phyloP scores from a whole-genome alignment of 2,797 vertebrate species.

The Picus viridis region DNA sequence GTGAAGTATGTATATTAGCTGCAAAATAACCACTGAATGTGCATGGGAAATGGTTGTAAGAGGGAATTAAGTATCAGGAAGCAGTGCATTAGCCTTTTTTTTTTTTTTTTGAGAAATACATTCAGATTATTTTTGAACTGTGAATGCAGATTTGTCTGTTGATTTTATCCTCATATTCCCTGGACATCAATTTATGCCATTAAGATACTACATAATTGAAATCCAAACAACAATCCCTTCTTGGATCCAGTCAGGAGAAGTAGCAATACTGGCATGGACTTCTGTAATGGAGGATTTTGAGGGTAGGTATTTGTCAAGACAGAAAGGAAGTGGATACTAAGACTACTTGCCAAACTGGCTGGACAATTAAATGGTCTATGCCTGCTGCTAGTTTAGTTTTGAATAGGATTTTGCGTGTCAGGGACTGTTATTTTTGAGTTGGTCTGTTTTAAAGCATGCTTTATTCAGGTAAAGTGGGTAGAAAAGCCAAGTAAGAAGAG shows the following conservation, averaged over 20 bases:
- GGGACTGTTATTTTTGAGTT: neutral
- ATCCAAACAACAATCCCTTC: neutral
- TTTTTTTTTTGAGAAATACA: neutral
- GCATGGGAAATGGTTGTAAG: neutral
- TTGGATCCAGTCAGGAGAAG: neutral
- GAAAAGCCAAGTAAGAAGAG: neutral
- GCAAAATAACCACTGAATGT: neutral
- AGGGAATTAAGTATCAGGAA: neutral
- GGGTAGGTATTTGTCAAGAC: neutral
- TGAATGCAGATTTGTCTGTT: fast-evolving
- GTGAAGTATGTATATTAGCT: neutral
- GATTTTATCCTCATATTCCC: neutral
- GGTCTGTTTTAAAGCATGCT: neutral
- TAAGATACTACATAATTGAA: neutral
- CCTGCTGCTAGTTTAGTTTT: neutral
- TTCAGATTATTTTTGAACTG: neutral
- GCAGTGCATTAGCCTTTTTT: neutral
- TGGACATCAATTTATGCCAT: neutral
- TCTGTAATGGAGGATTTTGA: neutral
- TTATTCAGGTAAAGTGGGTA: neutral
- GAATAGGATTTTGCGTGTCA: neutral
- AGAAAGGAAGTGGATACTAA: neutral
- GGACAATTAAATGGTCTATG: neutral
- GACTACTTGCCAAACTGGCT: neutral
- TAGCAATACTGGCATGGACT: neutral